Percentiles rank a stretch among this genome's conserved stretches.
phyloP scores from a whole-genome alignment of 2,113 vertebrate genomes.

The Mesoclemmys tuberculata region DNA sequence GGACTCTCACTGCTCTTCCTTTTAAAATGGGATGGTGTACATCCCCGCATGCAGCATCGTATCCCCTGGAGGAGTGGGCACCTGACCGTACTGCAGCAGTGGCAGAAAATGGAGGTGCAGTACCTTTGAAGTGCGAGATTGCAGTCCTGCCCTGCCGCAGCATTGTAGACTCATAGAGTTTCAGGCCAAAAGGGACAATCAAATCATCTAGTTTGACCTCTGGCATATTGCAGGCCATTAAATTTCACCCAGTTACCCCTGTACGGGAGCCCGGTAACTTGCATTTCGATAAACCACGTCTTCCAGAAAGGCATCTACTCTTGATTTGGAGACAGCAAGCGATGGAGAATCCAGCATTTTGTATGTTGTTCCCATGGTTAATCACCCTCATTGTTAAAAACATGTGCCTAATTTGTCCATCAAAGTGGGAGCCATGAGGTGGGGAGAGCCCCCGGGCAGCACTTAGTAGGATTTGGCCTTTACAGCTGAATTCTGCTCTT shows the following conservation, averaged over 20 bases:
- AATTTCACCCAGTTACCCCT: background rate
- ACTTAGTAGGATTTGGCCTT: background rate
- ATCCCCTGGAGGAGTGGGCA: background rate
- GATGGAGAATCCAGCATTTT: background rate
- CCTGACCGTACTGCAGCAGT: background rate
- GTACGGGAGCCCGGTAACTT: background rate
- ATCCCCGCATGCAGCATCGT: background rate
- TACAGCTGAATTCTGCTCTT: background rate
- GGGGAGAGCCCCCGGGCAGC: fast-evolving
- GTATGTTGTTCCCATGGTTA: background rate
- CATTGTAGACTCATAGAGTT: background rate
- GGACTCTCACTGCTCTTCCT: background rate
- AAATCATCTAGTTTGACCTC: background rate
- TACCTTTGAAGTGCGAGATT: background rate
- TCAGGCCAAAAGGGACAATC: background rate
- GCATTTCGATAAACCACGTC: background rate
- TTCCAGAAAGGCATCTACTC: background rate
- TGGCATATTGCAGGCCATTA: background rate
- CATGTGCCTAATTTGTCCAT: background rate
- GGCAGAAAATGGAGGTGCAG: background rate
- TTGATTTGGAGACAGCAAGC: background rate
- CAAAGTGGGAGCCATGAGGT: background rate
- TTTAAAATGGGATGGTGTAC: background rate
- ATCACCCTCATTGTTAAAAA: background rate
- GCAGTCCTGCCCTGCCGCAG: background rate